Evolutionary conservation across 2,113 vertebrate species (phyloP), one percentile per base, ranked within the genome.

Genomic region (Leptobrachium leishanense): DNA sequence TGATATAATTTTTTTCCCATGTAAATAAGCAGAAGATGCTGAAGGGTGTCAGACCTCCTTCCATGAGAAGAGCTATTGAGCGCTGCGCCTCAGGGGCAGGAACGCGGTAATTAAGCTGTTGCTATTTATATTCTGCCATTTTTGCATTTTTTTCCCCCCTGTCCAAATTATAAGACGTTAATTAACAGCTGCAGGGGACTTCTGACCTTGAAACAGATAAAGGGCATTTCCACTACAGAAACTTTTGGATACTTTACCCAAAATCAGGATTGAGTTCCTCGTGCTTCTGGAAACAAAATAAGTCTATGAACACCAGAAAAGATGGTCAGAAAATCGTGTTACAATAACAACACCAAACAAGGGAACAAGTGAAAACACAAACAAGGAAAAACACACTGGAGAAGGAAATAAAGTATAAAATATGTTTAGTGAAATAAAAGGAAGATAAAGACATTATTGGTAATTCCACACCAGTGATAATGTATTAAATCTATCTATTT

Each of bases 181-280:
- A 91, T 87, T 86, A 5, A 87, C 82, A 85, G 90, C 92, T 88
- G 89, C 63, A 53, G 74, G 87, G 88, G 91, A 89, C 92, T 87
- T 77, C 84, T 95, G 94, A 96, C 94, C 94, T 89, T 91, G 94
- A 95, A 95, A 93, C 90, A 91, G 91, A 90, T 92, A 89, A 93
- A 93, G 92, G 89, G 90, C 93, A 92, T 94, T 95, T 92, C 92
- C 95, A 94, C 94, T 88, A 90, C 84, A 87, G 86, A 88, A 86
- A 84, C 77, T 72, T 89, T 92, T 90, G 84, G 85, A 91, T 90
- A 87, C 82, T 84, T 83, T 88, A 76, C 86, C 91, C 88, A 77
- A 90, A 84, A 90, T 92, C 88, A 84, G 90, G 86, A 78, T 84
- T 84, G 81, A 67, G 50, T 87, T 88, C 73, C 90, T 84, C 81